Conservation (phyloP, 2,797 vertebrate species). For the Rhyacichthys aspro region DNA sequence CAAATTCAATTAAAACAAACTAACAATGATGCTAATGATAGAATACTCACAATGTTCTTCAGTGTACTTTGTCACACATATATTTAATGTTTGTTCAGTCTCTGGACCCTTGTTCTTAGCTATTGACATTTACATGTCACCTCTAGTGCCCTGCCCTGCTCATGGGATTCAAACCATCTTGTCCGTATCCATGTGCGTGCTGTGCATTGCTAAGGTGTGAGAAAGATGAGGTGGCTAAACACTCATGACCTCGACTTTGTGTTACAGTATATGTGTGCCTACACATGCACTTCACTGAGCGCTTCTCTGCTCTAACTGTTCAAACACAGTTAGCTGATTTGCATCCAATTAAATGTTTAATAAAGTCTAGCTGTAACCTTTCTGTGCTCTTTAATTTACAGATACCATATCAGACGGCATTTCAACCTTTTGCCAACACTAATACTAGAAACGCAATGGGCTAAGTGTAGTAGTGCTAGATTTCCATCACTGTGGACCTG, state of each 20-base stretch:
- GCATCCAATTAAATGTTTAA: conserved; percentile 54
- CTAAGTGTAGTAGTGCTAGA: conserved; percentile 42
- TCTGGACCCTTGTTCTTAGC: conserved; percentile 13
- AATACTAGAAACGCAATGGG: conserved; percentile 41
- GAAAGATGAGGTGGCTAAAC: conserved; percentile 52
- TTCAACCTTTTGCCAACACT: conserved; percentile 51
- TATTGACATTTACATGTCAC: conserved; percentile 64
- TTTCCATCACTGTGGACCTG: conserved; percentile 41
- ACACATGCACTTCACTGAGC: conserved; percentile 11
- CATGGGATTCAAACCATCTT: conserved; percentile 27
- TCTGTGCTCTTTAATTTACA: conserved; percentile 29
- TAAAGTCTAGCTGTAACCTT: conserved; percentile 48
- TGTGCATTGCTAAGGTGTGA: conserved; percentile 58
- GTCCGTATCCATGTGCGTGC: conserved; percentile 21
- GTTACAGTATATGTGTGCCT: conserved; percentile 24
- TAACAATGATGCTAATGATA: too few species aligned
- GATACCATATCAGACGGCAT: conserved; percentile 45
- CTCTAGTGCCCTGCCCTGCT: conserved; percentile 28
- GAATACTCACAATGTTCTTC: not conserved
- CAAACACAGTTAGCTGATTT: conserved; percentile 63
- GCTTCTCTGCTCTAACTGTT: conserved; percentile 9
- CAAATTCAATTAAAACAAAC: too few species aligned
- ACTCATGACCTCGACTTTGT: conserved; percentile 30
- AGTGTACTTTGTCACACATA: not conserved
- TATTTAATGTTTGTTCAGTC: not conserved